phyloP scores from a whole-genome alignment of 2,113 vertebrate genomes.

The Catagonus wagneri region DNA sequence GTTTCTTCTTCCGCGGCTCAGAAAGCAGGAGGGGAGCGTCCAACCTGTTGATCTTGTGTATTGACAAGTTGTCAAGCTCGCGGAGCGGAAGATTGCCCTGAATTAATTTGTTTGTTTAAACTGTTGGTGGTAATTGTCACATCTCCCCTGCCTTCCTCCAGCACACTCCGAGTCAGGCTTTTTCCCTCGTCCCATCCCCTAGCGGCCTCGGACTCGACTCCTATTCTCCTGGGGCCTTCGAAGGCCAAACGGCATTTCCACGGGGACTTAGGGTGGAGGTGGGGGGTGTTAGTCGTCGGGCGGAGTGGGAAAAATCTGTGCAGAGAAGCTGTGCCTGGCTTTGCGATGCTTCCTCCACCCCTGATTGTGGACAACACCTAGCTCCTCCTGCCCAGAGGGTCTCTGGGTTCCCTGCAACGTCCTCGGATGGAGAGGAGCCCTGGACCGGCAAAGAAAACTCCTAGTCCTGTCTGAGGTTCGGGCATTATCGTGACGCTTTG shows the following conservation, averaged over 20 bases:
- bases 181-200: not conserved
- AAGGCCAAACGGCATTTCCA: not conserved
- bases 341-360: not conserved
- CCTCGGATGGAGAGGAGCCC: not conserved
- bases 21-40: conserved; percentile 48
- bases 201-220: not conserved
- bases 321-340: not conserved
- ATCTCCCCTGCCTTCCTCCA: conserved; percentile 63
- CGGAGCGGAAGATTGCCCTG: conserved; percentile 73
- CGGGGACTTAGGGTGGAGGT: not conserved
- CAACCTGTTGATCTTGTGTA: conserved; percentile 78
- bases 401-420: not conserved
- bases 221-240: not conserved
- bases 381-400: not conserved
- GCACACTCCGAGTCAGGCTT: not conserved
- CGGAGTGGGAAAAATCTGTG: not conserved
- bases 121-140: conserved; percentile 77
- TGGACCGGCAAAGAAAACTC: accelerated
- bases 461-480: not conserved
- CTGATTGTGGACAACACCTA: not conserved
- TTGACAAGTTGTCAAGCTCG: conserved; percentile 80
- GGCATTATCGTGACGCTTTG: not conserved
- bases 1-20: not conserved
- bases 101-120: conserved; percentile 84
- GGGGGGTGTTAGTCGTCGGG: too few species aligned